Evolutionary conservation across 2,113 vertebrate genomes (phyloP).

Genomic region (Pionites leucogaster): DNA sequence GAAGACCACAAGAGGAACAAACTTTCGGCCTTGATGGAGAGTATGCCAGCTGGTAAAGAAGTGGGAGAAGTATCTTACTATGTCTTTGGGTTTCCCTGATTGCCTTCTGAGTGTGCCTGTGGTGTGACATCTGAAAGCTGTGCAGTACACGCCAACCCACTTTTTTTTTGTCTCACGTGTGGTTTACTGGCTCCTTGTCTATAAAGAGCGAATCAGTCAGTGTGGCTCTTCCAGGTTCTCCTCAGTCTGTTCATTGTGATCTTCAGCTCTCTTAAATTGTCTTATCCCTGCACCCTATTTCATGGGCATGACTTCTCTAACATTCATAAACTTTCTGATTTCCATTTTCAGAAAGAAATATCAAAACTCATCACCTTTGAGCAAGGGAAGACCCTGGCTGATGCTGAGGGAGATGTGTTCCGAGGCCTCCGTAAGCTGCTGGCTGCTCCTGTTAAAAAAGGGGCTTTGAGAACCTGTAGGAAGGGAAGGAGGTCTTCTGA

Average conservation of each 20-base stretch:
- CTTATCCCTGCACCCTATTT: not conserved
- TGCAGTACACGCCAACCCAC: not conserved
- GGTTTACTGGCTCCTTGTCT: not conserved
- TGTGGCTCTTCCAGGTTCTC: not conserved
- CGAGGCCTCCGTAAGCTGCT: slow-evolving; percentile 93
- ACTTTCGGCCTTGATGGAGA: not conserved
- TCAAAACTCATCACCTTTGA: slow-evolving; percentile 91
- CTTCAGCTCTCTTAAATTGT: not conserved
- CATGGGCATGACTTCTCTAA: not conserved
- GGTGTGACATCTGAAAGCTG: not conserved
- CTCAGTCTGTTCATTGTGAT: not conserved
- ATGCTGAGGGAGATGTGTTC: slow-evolving; percentile 97
- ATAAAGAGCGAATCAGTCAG: not conserved
- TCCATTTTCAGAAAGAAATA: slow-evolving; percentile 90
- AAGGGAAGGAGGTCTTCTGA: slow-evolving; percentile 3
- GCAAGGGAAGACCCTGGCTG: slow-evolving; percentile 96
- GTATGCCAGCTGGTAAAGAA: not conserved
- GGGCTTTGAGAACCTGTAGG: slow-evolving; percentile 17
- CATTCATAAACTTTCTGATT: not conserved
- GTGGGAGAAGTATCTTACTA: not conserved
- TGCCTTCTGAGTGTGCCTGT: not conserved
- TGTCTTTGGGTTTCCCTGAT: not conserved
- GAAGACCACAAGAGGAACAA: not conserved
- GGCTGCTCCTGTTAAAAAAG: slow-evolving; percentile 1
- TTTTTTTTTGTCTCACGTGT: not conserved